phyloP scores from a whole-genome alignment of 2,113 vertebrate genomes.

The Apteryx owenii region DNA sequence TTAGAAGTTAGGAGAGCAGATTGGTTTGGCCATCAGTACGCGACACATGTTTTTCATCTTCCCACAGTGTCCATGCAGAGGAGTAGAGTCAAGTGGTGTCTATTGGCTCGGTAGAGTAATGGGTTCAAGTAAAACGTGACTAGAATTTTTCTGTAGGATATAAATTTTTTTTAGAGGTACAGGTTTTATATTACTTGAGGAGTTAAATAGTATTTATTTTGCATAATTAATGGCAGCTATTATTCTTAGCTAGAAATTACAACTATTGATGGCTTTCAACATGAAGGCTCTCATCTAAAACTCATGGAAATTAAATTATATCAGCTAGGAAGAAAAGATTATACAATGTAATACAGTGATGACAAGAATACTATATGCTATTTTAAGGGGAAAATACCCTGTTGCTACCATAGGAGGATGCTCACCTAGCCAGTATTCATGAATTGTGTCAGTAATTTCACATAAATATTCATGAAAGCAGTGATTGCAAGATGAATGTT shows the following conservation, averaged over 20 bases:
- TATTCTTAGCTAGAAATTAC: not conserved
- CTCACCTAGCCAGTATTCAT: not conserved
- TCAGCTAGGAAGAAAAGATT: not conserved
- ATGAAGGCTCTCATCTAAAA: not conserved
- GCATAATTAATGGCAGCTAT: not conserved
- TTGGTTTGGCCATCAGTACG: slow-evolving; percentile 62
- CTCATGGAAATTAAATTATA: not conserved
- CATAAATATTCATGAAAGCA: not conserved
- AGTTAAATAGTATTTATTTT: slow-evolving; percentile 36
- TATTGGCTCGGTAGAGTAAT: not conserved
- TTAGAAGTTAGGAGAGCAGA: slow-evolving; percentile 44
- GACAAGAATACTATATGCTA: not conserved
- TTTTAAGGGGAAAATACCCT: not conserved
- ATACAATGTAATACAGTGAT: not conserved
- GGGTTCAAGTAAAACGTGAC: not conserved
- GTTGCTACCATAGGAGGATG: not conserved
- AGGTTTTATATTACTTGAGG: not conserved
- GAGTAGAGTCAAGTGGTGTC: slow-evolving; percentile 23
- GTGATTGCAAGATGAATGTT: not conserved
- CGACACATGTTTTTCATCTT: slow-evolving; percentile 31
- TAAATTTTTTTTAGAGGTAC: not conserved
- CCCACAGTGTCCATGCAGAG: slow-evolving; percentile 65
- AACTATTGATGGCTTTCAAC: not conserved
- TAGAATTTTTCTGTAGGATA: not conserved
- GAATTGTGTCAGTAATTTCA: not conserved